phyloP scores from a whole-genome alignment of 2,888 invertebrate genomes.

The Callimorpha dominula region DNA sequence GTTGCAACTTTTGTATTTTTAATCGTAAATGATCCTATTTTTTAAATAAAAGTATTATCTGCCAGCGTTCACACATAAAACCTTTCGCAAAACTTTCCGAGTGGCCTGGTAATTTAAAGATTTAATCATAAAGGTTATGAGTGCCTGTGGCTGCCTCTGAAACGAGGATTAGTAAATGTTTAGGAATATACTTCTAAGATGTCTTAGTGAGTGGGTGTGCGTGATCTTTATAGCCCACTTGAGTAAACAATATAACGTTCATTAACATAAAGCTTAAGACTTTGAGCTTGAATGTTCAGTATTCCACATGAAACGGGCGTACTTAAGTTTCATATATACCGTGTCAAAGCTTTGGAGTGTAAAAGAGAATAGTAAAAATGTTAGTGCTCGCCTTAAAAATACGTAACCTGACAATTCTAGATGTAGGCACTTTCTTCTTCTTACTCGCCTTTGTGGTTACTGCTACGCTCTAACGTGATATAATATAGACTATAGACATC shows the following conservation, averaged over 20 bases:
- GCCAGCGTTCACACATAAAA: too few species aligned
- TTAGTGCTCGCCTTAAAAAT: background rate
- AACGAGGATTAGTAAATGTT: slow-evolving; percentile 17
- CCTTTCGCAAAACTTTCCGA: too few species aligned
- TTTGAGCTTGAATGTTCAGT: slow-evolving; percentile 8
- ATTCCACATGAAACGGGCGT: background rate
- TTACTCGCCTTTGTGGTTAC: background rate
- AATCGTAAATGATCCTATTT: too few species aligned
- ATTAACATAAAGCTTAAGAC: slow-evolving; percentile 13
- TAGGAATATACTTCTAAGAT: background rate
- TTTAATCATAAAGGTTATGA: background rate
- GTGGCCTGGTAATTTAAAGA: background rate
- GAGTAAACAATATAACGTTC: slow-evolving; percentile 16
- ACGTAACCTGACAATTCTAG: background rate
- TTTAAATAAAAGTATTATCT: too few species aligned
- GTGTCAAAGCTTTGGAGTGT: background rate
- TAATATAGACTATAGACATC: background rate
- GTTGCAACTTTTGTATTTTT: too few species aligned
- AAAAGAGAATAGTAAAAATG: background rate
- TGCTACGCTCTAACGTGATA: background rate
- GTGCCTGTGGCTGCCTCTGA: background rate
- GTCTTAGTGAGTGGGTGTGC: background rate
- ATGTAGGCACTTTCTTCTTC: background rate
- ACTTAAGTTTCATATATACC: background rate
- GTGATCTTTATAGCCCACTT: slow-evolving; percentile 11